Conservation (phyloP, 1,140 invertebrate genomes). For the Apis florea region DNA sequence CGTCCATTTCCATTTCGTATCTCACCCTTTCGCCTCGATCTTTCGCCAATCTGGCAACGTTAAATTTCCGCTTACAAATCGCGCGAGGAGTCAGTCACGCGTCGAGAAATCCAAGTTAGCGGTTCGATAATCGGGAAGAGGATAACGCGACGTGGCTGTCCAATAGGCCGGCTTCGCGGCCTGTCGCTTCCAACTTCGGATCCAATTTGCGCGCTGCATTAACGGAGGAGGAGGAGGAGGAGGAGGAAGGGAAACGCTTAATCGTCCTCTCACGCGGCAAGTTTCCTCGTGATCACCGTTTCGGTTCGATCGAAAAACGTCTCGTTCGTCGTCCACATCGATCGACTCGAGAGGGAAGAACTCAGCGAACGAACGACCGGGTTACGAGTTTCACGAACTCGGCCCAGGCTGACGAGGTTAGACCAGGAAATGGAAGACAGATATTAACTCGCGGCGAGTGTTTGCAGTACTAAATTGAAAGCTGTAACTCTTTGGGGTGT, state of each 20-base stretch:
- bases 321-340: not conserved
- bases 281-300: not conserved
- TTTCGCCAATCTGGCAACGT: no score
- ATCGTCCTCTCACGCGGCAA: not conserved
- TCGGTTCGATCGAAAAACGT: no score
- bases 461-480: slow-evolving; percentile 68
- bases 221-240: no score
- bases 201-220: slow-evolving; percentile 1
- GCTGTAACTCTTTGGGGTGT: slow-evolving; percentile 64
- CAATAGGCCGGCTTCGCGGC: not conserved
- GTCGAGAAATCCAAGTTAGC: not conserved
- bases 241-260: no score
- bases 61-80: no score
- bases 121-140: not conserved
- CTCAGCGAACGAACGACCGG: not conserved
- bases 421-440: slow-evolving; percentile 49
- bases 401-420: slow-evolving; percentile 25
- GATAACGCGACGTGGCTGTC: not conserved
- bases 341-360: no score
- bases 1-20: no score
- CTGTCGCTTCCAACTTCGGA: not conserved
- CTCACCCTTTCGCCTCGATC: no score
- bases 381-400: slow-evolving; percentile 3
- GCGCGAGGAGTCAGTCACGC: no score
- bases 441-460: slow-evolving; percentile 58